These are phyloP conservation scores for Hydropsyche betteni DNA, from an alignment of 2,888 invertebrate species.

Conservation along the genomic window DNA sequence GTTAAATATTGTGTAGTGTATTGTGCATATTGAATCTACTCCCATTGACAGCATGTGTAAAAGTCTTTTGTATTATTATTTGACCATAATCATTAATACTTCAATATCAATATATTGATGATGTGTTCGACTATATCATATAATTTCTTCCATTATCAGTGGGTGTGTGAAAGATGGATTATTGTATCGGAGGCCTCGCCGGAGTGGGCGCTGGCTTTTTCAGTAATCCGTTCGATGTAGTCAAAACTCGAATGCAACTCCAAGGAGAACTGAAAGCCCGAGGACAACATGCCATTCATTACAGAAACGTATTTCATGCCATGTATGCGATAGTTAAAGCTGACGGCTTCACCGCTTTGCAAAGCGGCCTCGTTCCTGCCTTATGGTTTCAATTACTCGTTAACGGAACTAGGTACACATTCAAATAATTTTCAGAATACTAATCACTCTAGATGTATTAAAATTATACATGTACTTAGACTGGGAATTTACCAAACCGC, in stretches of 20 bases:
- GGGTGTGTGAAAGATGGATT: slow-evolving; percentile 67
- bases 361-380: slow-evolving; percentile 84
- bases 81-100: too few species aligned
- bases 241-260: slow-evolving; percentile 89
- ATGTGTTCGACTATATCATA: too few species aligned
- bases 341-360: slow-evolving; percentile 79
- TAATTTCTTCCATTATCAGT: too few species aligned
- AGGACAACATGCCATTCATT: slow-evolving; percentile 70
- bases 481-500: slow-evolving; percentile 81
- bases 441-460: slow-evolving; percentile 15
- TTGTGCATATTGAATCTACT: too few species aligned
- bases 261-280: slow-evolving; percentile 81
- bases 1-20: too few species aligned
- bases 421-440: background rate
- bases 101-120: too few species aligned
- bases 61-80: too few species aligned
- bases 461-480: slow-evolving; percentile 59
- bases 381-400: slow-evolving; percentile 80
- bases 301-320: slow-evolving; percentile 83
- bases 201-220: slow-evolving; percentile 83
- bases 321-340: slow-evolving; percentile 76
- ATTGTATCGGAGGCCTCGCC: slow-evolving; percentile 77
- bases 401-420: slow-evolving; percentile 66
- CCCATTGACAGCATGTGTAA: too few species aligned
- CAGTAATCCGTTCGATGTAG: slow-evolving; percentile 89